Evolutionary conservation across 2,797 vertebrate species (phyloP), one percentile per base, ranked within the genome.

Genomic region (Sebastes itinus): DNA sequence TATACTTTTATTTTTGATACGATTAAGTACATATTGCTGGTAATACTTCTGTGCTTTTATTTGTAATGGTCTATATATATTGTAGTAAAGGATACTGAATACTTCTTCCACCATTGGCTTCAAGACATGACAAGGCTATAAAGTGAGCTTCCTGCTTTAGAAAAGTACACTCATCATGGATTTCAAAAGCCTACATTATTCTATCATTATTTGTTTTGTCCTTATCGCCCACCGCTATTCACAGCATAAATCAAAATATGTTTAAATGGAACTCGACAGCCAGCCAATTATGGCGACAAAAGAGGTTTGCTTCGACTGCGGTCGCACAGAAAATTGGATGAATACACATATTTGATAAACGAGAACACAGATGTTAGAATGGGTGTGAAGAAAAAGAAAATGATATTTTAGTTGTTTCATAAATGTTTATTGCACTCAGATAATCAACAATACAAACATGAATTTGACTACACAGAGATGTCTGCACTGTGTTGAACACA

Each of bases 361-460:
- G 20, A 14, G 3, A 64, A 58, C 9, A 65, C 10, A 20, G 46
- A 58, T 8, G 18, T 25, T 11, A 16, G 2, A 78, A 46, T 9
- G 8, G 2, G 2, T 9, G 52, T 22, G 12, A 72, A 65, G 4
- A 42, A 42, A 42, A 42, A 38, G 69, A 22, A 54, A 64, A 9
- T 25, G 14, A 70, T 23, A 27, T 58, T 78, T 58, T 3, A 42
- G 33, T 86, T 33, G 12, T 86, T 91, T 92, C 78, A 81, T 87
- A 84, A 83, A 87, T 87, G 60, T 95, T 95, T 96, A 96, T 96
- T 96, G 95, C 94, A 95, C 93, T 92, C 89, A 88, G 71, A 88
- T 94, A 88, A 91, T 91, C 82, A 95, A 94, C 92, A 88, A 88
- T 89, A 94, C 91, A 95, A 90, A 95, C 86, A 93, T 86, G 77